phyloP scores from a whole-genome alignment of 92 coral and sea anemone species.

The Epizoanthus stellaris region DNA sequence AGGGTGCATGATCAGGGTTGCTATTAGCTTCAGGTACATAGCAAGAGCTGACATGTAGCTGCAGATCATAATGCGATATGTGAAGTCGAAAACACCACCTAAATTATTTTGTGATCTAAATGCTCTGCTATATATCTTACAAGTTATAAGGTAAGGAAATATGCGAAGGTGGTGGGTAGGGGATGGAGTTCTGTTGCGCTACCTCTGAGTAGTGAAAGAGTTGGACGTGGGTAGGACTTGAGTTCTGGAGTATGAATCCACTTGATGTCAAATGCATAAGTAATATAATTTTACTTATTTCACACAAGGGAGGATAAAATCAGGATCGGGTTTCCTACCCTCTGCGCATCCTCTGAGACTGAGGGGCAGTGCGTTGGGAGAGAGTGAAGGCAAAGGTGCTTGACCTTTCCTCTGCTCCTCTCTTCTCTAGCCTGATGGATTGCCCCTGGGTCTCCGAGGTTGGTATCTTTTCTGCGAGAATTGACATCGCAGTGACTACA shows the following conservation, averaged over 20 bases:
- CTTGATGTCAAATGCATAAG: background rate
- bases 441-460: too few relatives aligned
- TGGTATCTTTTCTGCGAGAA: too few relatives aligned
- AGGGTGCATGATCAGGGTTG: conserved; percentile 32
- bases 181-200: background rate
- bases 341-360: too few relatives aligned
- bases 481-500: too few relatives aligned
- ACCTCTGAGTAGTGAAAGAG: background rate
- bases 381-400: too few relatives aligned
- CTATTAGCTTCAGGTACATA: background rate
- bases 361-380: too few relatives aligned
- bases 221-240: background rate
- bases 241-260: conserved; percentile 28
- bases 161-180: background rate
- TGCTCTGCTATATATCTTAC: background rate
- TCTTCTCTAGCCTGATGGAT: too few relatives aligned
- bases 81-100: background rate
- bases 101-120: background rate
- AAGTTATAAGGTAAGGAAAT: background rate
- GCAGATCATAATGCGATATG: background rate
- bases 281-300: background rate
- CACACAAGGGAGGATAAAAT: conserved; percentile 44
- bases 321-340: background rate
- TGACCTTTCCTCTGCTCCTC: too few relatives aligned
- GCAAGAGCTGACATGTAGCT: background rate